Base-by-base conservation (phyloP, 2,888 invertebrate genomes). In the Empis stercorea region DNA sequence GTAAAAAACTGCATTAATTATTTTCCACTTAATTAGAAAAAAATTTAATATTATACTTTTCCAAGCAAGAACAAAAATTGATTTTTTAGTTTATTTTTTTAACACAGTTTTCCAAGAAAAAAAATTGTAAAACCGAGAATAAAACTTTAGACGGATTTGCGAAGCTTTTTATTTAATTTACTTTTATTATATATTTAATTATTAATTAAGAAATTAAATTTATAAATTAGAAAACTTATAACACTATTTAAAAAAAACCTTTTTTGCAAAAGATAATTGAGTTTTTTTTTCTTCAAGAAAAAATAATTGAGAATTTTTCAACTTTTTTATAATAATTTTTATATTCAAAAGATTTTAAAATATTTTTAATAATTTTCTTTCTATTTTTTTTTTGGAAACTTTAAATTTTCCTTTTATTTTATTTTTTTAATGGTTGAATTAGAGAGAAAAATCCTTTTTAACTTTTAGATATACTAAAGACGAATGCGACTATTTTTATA, bases 141-240 rank as follows among this genome's bases (percentile, higher is more conserved):
- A n/a, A 68, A 66, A 68, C 67, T 68, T 66, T 68, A 68, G 68
- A 68, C 67, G 67, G 67, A 68, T 66, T 65, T 64, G n/a, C n/a
- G 64, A 65, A 50, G 48, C 49, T 51, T 34, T 2, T n/a, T 34
- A 5, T n/a, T 34, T n/a, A 27, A 27, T 34, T 32, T n/a, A n/a
- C n/a, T n/a, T n/a, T 34, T n/a, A n/a, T 34, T n/a, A 5, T n/a
- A 34, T 34, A 32, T n/a, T 34, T 34, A 13, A 6, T 40, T 40
- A 34, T 23, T 32, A 40, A 40, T 45, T 34, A 38, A 20, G 38
- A 32, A 46, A 10, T 44, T 13, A 20, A 42, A 43, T 50, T 47
- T 38, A 32, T 41, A 34, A n/a, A 10, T 13, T 30, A 43, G 17
- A 17, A 32, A 42, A 30, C 41, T 48, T 32, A 23, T 30, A 39